Evolutionary conservation across 2,797 vertebrate genomes (phyloP).

Genomic region (Chlorospingus semifuscus): DNA sequence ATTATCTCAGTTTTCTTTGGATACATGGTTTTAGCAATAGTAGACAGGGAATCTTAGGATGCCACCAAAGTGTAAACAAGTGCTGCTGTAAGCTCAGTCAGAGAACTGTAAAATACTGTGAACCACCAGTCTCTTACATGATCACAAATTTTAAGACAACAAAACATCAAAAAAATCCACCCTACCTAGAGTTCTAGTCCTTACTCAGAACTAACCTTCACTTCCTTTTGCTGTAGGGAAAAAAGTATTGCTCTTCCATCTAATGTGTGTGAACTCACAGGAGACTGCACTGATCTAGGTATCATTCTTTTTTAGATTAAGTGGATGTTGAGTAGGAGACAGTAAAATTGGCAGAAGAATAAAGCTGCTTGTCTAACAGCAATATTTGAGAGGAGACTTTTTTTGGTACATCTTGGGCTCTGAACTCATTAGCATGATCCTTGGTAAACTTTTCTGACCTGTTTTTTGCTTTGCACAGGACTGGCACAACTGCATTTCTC

Average conservation of each 20-base stretch:
- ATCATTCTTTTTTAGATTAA: constrained; percentile 18
- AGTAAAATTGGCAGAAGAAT: constrained; percentile 4
- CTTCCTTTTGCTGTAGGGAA: neutral
- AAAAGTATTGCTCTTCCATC: neutral
- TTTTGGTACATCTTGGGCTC: neutral
- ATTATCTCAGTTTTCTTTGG: neutral
- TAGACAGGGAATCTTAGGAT: neutral
- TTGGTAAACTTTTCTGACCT: constrained; percentile 52
- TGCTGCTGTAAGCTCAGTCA: neutral
- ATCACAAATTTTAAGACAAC: neutral
- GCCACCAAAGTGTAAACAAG: neutral
- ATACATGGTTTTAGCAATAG: neutral
- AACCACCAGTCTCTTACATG: neutral
- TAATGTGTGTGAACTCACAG: neutral
- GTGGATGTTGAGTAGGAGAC: neutral
- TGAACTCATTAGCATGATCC: constrained; percentile 55
- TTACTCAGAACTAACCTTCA: neutral
- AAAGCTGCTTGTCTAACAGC: constrained; percentile 13
- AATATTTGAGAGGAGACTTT: neutral
- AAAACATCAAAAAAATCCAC: neutral
- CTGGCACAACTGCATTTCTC: constrained; percentile 4
- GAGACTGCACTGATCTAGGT: neutral
- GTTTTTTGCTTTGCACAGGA: neutral
- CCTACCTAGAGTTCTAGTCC: neutral
- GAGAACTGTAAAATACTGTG: neutral